These are phyloP conservation scores for Zosterops japonicus DNA, from an alignment of 2,113 vertebrate species.

Conservation along the genomic window DNA sequence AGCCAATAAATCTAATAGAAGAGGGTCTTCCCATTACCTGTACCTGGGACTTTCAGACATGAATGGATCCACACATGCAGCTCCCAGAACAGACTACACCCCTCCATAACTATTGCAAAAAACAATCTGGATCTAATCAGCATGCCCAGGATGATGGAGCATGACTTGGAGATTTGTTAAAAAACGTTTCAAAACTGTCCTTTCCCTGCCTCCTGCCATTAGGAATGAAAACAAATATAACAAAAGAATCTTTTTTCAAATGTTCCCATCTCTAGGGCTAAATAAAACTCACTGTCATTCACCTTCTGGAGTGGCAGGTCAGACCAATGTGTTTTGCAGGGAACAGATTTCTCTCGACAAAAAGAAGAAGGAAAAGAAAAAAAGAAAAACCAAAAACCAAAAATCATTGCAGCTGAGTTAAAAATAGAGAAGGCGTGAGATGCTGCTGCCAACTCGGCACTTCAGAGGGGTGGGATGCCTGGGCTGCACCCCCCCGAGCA, in stretches of 20 bases:
- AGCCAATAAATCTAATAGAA: background rate
- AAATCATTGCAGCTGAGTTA: conserved; percentile 8
- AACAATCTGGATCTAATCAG: conserved; percentile 57
- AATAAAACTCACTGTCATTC: conserved; percentile 75
- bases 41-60: background rate
- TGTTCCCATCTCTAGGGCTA: conserved; percentile 47
- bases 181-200: conserved; percentile 58
- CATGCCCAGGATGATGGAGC: conserved; percentile 44
- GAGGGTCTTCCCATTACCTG: background rate
- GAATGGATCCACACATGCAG: background rate
- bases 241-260: conserved; percentile 27
- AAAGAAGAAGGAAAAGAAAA: background rate
- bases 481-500: background rate
- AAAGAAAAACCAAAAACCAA: background rate
- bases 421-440: background rate
- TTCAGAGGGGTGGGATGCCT: accelerated
- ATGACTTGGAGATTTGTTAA: conserved; percentile 60
- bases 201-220: conserved; percentile 67
- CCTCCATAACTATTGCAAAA: background rate
- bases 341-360: background rate
- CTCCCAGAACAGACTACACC: background rate
- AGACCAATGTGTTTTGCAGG: background rate
- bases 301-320: conserved; percentile 65
- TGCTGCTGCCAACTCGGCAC: background rate
- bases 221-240: conserved; percentile 60